Percentiles rank a stretch among this genome's conserved stretches.
These are phyloP conservation scores for Timandra comae DNA, from an alignment of 2,888 invertebrate species.

Conservation along the genomic window DNA sequence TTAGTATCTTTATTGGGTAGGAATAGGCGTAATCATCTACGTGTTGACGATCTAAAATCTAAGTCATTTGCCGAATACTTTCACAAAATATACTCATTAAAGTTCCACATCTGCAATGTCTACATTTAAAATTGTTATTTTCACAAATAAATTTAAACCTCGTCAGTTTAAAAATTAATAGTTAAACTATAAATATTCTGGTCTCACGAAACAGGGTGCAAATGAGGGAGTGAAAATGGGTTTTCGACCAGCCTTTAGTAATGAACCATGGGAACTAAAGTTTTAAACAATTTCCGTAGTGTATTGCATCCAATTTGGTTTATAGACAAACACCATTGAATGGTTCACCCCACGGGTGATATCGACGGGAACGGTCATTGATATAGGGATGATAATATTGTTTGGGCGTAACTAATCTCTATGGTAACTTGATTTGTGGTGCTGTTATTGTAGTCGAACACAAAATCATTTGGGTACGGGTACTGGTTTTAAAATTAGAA, in stretches of 20 bases:
- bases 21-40: too few relatives aligned
- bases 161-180: too few relatives aligned
- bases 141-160: too few relatives aligned
- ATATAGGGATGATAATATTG: constrained; percentile 61
- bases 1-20: too few relatives aligned
- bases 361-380: constrained; percentile 25
- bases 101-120: too few relatives aligned
- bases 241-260: constrained; percentile 31
- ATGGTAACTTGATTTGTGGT: constrained; percentile 40
- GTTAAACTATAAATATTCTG: constrained; percentile 4
- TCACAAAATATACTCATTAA: too few relatives aligned
- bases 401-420: constrained; percentile 55
- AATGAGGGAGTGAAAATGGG: constrained; percentile 51
- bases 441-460: too few relatives aligned
- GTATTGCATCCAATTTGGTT: constrained; percentile 55
- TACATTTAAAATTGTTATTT: too few relatives aligned
- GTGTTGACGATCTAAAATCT: too few relatives aligned
- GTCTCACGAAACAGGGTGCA: constrained; percentile 21
- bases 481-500: too few relatives aligned
- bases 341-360: constrained; percentile 29
- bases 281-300: constrained; percentile 63
- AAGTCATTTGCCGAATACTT: too few relatives aligned
- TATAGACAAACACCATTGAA: constrained; percentile 53
- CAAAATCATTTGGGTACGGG: too few relatives aligned
- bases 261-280: constrained; percentile 47